Evolutionary conservation across 2,888 invertebrate genomes (phyloP), one percentile per base, ranked within the genome.

Genomic region (Malthinus flaveolus): DNA sequence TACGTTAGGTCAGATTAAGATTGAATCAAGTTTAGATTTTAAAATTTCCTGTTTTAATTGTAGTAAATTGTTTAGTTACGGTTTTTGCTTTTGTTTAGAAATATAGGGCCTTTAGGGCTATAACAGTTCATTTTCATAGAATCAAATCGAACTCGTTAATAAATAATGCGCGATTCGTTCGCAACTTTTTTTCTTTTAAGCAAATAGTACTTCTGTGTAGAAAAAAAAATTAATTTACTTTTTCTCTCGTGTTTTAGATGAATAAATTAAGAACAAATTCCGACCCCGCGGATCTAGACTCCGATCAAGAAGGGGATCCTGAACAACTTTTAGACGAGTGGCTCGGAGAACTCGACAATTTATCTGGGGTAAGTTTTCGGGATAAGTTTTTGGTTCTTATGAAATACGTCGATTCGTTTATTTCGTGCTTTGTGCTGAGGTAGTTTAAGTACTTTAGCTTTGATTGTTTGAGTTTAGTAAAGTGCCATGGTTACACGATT

Each of bases 321-420:
- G 89, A 89, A 74, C 87, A 88, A 67, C 82, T 90, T 66, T 84
- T 90, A 67, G 89, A 90, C 80, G 88, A 88, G 73, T 90, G 89
- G 89, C 83, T 90, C 8, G 90, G 89, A 61, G 90, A 90, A 76
- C 83, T 90, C 68, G 87, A 89, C 71, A 87, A 83, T 64, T 83
- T 90, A 54, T 87, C 89, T 47, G 87, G 87, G 82, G 90, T 90
- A 75, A 85, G 87, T 83, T 55, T 39, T 49, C 39, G 23, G 5
- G 23, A 23, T 23, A 23, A 23, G 23, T 23, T 23, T n/a, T 23
- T 23, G 23, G 23, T 23, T 23, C 23, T 23, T 23, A 23, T 3
- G n/a, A n/a, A 23, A n/a, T 44, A 15, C 31, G 7, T 44, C 7
- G 15, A 6, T 23, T 7, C 45, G 10, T 32, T 33, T 47, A 47